phyloP scores from a whole-genome alignment of 2,797 vertebrate genomes.

The Microhierax caerulescens region DNA sequence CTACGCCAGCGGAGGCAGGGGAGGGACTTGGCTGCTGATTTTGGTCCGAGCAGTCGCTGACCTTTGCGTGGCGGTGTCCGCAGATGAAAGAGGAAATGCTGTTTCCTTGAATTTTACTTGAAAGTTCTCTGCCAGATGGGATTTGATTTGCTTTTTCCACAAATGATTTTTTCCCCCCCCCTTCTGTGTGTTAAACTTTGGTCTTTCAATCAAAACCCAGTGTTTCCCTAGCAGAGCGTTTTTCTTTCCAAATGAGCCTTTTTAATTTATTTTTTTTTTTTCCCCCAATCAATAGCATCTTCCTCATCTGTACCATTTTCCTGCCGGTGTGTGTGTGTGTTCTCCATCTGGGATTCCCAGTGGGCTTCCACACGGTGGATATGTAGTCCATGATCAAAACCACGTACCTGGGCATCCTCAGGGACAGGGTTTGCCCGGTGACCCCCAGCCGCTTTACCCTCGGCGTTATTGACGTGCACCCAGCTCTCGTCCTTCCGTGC shows the following conservation, averaged over 20 bases:
- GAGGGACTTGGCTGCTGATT: not conserved
- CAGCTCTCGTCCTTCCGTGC: not conserved
- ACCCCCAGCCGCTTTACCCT: not conserved
- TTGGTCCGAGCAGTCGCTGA: not conserved
- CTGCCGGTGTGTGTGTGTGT: not conserved
- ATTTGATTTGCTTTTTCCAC: not conserved
- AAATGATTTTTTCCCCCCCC: not conserved
- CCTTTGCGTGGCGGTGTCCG: not conserved
- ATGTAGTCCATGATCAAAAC: slow-evolving; percentile 41
- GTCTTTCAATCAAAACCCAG: not conserved
- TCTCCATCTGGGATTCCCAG: not conserved
- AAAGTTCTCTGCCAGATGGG: not conserved
- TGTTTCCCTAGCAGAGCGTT: not conserved
- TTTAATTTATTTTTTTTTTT: not conserved
- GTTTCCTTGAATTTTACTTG: slow-evolving; percentile 18
- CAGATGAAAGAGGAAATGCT: slow-evolving; percentile 71
- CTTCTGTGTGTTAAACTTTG: not conserved
- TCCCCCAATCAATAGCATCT: not conserved
- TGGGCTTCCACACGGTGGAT: not conserved
- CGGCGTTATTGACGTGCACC: rapidly evolving
- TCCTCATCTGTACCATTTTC: not conserved
- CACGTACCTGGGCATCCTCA: not conserved
- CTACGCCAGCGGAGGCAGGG: not conserved
- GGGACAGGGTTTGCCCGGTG: rapidly evolving
- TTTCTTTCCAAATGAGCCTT: not conserved